phyloP scores from a whole-genome alignment of 2,113 vertebrate species.

The Hippocampus guttulatus region DNA sequence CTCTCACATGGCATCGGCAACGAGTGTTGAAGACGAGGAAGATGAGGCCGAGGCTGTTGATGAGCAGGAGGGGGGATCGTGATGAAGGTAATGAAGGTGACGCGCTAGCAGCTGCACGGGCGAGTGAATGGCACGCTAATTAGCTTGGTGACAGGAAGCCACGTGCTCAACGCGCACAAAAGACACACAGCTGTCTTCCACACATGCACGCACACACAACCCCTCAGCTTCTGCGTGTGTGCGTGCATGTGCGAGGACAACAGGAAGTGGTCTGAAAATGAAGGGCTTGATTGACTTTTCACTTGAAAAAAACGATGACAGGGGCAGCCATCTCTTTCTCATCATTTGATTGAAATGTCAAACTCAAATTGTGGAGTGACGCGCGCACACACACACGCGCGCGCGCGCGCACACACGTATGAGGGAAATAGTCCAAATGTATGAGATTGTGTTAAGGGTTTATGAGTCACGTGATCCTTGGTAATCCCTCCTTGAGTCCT shows the following conservation, averaged over 20 bases:
- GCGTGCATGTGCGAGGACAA: background rate
- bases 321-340: slow-evolving; percentile 7
- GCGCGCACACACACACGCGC: too few species aligned
- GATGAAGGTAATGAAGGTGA: background rate
- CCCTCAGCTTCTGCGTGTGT: background rate
- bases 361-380: slow-evolving; percentile 46
- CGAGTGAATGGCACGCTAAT: slow-evolving; percentile 5
- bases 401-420: background rate
- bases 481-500: slow-evolving; percentile 28
- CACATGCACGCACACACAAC: slow-evolving; percentile 1
- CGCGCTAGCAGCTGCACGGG: background rate
- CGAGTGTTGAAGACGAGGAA: background rate
- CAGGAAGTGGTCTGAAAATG: slow-evolving; percentile 11
- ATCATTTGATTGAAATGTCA: slow-evolving; percentile 46
- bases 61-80: background rate
- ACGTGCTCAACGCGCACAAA: background rate
- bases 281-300: background rate
- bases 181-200: background rate
- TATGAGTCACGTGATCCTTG: slow-evolving; percentile 54
- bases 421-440: slow-evolving; percentile 37
- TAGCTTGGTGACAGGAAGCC: slow-evolving; percentile 3
- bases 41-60: too few species aligned
- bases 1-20: background rate
- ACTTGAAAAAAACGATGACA: slow-evolving; percentile 16
- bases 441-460: slow-evolving; percentile 44